These are phyloP conservation scores for Ooceraea biroi DNA, from an alignment of 1,140 invertebrate species.

Conservation along the genomic window DNA sequence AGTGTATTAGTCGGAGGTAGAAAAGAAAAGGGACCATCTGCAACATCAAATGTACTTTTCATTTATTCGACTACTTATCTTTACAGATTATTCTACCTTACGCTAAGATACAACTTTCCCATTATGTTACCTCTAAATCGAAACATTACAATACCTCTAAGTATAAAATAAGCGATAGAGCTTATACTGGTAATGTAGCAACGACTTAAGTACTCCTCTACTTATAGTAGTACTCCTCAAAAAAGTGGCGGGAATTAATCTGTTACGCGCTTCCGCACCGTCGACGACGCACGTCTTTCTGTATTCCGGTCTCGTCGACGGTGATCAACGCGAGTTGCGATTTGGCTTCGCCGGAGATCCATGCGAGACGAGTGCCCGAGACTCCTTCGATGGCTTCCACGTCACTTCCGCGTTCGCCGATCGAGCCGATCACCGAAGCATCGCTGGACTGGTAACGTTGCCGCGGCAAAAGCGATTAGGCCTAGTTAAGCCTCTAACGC, in stretches of 20 bases:
- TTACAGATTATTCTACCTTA: conserved; percentile 86
- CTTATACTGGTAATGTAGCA: conserved; percentile 84
- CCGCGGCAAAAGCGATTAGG: conserved; percentile 69
- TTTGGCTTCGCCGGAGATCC: conserved; percentile 68
- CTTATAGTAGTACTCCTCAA: conserved; percentile 78
- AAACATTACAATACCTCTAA: conserved; percentile 84
- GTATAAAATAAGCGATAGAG: conserved; percentile 86
- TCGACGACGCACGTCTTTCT: conserved; percentile 47
- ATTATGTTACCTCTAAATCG: conserved; percentile 83
- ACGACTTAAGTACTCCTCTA: conserved; percentile 83
- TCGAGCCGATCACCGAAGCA: conserved; percentile 47
- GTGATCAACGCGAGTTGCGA: conserved; percentile 25
- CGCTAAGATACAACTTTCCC: conserved; percentile 85
- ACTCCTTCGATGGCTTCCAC: conserved; percentile 51
- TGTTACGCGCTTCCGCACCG: conserved; percentile 41
- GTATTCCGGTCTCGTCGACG: conserved; percentile 48
- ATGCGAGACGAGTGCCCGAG: conserved; percentile 69
- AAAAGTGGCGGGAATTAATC: conserved; percentile 80
- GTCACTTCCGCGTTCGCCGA: conserved; percentile 60
- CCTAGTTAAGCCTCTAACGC: too few species aligned
- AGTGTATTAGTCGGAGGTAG: background rate
- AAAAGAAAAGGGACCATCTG: conserved; percentile 77
- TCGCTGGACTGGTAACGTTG: conserved; percentile 42
- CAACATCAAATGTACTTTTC: conserved; percentile 86
- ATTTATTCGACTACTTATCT: conserved; percentile 86